Percentiles rank a stretch among this genome's conserved stretches.
phyloP scores from a whole-genome alignment of 2,113 vertebrate genomes.

The Phalacrocorax brasilianus region DNA sequence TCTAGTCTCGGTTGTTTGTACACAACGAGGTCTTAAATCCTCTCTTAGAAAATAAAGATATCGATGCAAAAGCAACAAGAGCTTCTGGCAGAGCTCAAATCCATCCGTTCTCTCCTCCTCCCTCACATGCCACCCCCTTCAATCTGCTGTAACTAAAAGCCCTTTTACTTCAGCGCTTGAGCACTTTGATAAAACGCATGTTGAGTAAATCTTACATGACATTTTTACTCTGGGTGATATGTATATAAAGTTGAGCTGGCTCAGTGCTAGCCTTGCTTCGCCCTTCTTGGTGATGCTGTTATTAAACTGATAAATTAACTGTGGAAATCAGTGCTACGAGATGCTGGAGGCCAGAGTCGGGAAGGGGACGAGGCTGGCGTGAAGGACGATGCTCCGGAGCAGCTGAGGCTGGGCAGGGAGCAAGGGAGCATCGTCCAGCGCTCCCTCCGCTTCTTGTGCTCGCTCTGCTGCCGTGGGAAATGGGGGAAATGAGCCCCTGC shows the following conservation, averaged over 20 bases:
- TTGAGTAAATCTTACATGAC: slow-evolving; percentile 44
- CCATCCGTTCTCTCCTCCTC: slow-evolving; percentile 34
- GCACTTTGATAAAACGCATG: neutral
- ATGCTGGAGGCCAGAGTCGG: neutral
- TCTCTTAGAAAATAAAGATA: slow-evolving; percentile 31
- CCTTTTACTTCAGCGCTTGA: slow-evolving; percentile 33
- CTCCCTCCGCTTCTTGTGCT: neutral
- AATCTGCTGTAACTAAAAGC: slow-evolving; percentile 49
- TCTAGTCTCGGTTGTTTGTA: slow-evolving; percentile 21
- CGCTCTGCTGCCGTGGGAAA: neutral
- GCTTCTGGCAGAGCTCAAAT: slow-evolving; percentile 38
- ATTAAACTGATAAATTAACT: neutral
- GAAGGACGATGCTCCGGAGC: neutral
- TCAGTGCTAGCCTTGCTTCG: neutral
- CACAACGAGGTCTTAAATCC: slow-evolving; percentile 55
- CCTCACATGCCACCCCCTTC: slow-evolving; percentile 37
- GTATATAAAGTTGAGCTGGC: neutral
- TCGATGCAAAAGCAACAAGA: slow-evolving; percentile 38
- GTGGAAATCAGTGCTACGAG: fast-evolving
- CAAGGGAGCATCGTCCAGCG: neutral
- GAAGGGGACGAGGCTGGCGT: fast-evolving
- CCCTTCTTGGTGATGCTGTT: neutral
- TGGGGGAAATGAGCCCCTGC: neutral
- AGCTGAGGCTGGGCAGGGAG: neutral
- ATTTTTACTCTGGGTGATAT: slow-evolving; percentile 20